phyloP scores from a whole-genome alignment of 2,797 vertebrate species.

The Bovichtus variegatus region DNA sequence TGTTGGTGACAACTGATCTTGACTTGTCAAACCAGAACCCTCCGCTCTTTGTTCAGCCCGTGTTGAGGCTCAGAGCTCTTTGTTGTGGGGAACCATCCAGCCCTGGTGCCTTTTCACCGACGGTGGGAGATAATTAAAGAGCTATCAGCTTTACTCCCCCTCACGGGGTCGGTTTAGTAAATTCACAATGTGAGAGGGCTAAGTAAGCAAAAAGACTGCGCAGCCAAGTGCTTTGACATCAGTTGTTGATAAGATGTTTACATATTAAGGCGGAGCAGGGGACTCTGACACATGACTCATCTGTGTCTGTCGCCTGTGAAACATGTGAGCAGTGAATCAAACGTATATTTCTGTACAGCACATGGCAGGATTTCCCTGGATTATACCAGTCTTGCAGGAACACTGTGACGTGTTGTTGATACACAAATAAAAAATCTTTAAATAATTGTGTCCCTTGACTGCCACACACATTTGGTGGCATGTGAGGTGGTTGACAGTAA shows the following conservation, averaged over 20 bases:
- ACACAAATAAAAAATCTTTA: no score
- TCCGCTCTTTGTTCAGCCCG: constrained; percentile 76
- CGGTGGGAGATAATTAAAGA: constrained; percentile 71
- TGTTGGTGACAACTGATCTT: constrained; percentile 76
- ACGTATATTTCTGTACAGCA: neutral
- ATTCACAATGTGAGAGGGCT: constrained; percentile 26
- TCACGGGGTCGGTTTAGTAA: constrained; percentile 25
- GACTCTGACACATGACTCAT: neutral
- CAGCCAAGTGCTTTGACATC: constrained; percentile 7
- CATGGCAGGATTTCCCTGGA: neutral
- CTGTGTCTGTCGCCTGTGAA: neutral
- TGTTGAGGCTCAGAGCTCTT: constrained; percentile 71
- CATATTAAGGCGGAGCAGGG: neutral
- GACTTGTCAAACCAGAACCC: constrained; percentile 82
- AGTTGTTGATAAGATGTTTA: constrained; percentile 32
- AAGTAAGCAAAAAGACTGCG: constrained; percentile 22
- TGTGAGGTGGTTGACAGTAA: neutral
- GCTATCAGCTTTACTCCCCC: constrained; percentile 47
- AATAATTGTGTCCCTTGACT: neutral
- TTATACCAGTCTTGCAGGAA: neutral
- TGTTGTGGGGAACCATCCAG: constrained; percentile 81
- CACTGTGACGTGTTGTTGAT: neutral
- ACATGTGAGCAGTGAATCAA: constrained; percentile 16
- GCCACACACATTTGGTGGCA: neutral
- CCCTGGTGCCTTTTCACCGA: constrained; percentile 56